phyloP scores from a whole-genome alignment of 2,888 invertebrate species.

The Melitaea athalia region DNA sequence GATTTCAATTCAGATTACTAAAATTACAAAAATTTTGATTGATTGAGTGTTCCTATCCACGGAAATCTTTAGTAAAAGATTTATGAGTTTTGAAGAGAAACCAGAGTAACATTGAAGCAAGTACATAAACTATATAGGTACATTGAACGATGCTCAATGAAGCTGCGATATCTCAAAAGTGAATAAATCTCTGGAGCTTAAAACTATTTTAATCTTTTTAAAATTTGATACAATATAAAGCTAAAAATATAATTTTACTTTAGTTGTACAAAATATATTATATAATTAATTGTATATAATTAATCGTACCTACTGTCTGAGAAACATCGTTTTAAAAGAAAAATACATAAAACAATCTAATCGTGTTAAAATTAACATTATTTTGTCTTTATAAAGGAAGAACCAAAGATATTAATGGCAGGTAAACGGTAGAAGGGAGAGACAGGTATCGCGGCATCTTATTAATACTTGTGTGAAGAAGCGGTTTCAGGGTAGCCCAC shows the following conservation, averaged over 20 bases:
- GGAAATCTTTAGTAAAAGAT: too few relatives aligned
- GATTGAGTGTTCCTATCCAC: too few relatives aligned
- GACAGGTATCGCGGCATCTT: constrained; percentile 54
- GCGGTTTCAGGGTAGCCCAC: constrained; percentile 51
- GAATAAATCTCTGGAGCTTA: constrained; percentile 52
- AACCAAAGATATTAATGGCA: constrained; percentile 51
- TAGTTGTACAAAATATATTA: background rate
- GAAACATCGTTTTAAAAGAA: background rate
- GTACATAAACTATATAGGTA: too few relatives aligned
- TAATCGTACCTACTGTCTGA: background rate
- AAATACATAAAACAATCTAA: background rate
- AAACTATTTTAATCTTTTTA: constrained; percentile 17
- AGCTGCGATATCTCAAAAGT: constrained; percentile 61
- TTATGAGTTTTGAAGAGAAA: too few relatives aligned
- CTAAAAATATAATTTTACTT: background rate
- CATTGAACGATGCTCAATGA: constrained; percentile 47
- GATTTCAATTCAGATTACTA: too few relatives aligned
- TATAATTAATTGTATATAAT: too few relatives aligned
- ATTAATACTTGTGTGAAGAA: constrained; percentile 39
- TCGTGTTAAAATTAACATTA: constrained; percentile 49
- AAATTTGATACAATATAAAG: background rate
- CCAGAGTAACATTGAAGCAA: too few relatives aligned
- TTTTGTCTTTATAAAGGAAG: constrained; percentile 51
- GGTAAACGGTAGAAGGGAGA: constrained; percentile 44
- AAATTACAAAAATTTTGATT: too few relatives aligned